Conservation (phyloP, 2,113 vertebrate genomes). For the Etheostoma cragini region DNA sequence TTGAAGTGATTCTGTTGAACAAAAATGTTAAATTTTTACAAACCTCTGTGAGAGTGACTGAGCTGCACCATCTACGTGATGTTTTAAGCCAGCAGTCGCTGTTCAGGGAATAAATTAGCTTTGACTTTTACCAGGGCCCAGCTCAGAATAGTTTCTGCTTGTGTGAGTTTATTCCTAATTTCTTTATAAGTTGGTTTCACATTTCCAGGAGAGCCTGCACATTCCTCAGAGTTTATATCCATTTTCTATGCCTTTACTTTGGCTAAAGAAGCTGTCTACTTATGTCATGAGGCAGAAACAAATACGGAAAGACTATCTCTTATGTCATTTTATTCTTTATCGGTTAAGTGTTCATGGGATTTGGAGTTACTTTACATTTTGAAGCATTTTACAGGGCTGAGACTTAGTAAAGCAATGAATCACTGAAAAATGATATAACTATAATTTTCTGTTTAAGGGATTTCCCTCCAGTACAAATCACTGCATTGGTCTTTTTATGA, state of each 20-base stretch:
- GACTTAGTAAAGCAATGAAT: background rate
- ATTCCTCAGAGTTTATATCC: slow-evolving; percentile 29
- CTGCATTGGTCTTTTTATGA: background rate
- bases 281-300: slow-evolving; percentile 8
- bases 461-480: background rate
- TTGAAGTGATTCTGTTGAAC: background rate
- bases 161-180: slow-evolving; percentile 13
- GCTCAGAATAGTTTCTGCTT: background rate
- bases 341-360: background rate
- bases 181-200: slow-evolving; percentile 3
- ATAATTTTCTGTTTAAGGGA: background rate
- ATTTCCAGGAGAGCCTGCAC: slow-evolving; percentile 21
- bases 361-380: background rate
- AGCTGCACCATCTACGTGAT: background rate
- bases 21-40: too few relatives aligned
- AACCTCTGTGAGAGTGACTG: background rate
- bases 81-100: background rate
- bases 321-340: background rate
- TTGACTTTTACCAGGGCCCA: slow-evolving; percentile 2
- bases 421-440: background rate
- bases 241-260: slow-evolving; percentile 26
- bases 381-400: background rate
- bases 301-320: background rate
- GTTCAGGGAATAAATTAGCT: background rate
- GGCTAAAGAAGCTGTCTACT: background rate